Evolutionary conservation across 2,888 invertebrate species (phyloP).

Genomic region (Horisme vitalbata): DNA sequence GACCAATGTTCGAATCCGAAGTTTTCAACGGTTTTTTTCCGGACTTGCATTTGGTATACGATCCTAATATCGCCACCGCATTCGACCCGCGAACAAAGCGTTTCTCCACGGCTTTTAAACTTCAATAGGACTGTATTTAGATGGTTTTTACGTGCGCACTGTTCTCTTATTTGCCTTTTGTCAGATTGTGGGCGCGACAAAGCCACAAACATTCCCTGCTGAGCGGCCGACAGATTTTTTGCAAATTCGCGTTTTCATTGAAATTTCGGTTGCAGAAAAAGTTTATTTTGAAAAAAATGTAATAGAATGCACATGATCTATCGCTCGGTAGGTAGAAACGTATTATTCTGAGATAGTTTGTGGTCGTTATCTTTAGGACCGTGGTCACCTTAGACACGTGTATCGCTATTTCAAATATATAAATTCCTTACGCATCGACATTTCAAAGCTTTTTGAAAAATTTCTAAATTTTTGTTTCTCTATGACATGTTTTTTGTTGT

Average conservation of each 20-base stretch:
- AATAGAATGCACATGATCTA: slow-evolving; percentile 76
- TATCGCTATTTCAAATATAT: no score
- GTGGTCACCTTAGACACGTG: slow-evolving; percentile 35
- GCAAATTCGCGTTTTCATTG: slow-evolving; percentile 75
- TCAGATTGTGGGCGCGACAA: slow-evolving; percentile 80
- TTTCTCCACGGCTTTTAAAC: slow-evolving; percentile 81
- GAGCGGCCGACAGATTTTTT: slow-evolving; percentile 70
- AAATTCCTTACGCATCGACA: no score
- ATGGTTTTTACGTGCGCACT: slow-evolving; percentile 68
- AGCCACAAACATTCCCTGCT: slow-evolving; percentile 79
- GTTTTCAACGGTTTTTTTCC: slow-evolving; percentile 35
- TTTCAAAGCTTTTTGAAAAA: no score
- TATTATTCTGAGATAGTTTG: slow-evolving; percentile 62
- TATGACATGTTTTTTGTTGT: no score
- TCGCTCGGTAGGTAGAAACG: slow-evolving; percentile 58
- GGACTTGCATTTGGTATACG: slow-evolving; percentile 63
- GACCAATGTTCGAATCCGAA: slow-evolving; percentile 44
- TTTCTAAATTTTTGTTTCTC: no score
- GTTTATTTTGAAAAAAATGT: slow-evolving; percentile 57
- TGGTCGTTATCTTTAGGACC: slow-evolving; percentile 42
- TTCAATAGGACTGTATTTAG: slow-evolving; percentile 79
- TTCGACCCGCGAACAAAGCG: slow-evolving; percentile 70
- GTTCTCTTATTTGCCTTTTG: slow-evolving; percentile 82
- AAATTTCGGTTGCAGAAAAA: slow-evolving; percentile 61
- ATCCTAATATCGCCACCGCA: slow-evolving; percentile 79